Percentiles rank a stretch among this genome's conserved stretches.
phyloP scores from a whole-genome alignment of 2,888 invertebrate species.

The Epinotia brunnichana region DNA sequence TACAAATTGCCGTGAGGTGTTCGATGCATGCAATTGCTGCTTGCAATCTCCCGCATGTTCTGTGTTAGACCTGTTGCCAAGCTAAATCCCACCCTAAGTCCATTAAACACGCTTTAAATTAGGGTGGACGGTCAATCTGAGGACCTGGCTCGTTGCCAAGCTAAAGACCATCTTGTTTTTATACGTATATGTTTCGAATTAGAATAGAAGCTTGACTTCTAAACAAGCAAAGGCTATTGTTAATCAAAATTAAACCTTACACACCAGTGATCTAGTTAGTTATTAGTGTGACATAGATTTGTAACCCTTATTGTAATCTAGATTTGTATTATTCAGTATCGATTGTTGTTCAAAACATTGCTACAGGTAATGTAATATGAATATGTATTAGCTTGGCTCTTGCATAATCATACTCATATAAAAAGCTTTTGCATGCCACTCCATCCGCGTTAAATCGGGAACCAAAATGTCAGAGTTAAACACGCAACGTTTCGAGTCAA shows the following conservation, averaged over 20 bases:
- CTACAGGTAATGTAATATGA: not conserved
- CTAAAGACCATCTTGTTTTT: not conserved
- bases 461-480: no score
- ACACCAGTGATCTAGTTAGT: not conserved
- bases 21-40: constrained; percentile 33
- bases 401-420: not conserved
- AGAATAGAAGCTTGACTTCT: not conserved
- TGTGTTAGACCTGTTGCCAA: not conserved
- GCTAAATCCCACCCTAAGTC: constrained; percentile 1
- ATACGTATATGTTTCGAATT: not conserved
- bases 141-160: not conserved
- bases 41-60: constrained; percentile 20
- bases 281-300: not conserved
- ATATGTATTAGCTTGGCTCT: not conserved
- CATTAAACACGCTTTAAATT: not conserved
- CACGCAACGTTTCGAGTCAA: no score
- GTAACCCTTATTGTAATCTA: constrained; percentile 9
- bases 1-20: constrained; percentile 38
- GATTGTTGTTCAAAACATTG: constrained; percentile 6
- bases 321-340: constrained; percentile 18
- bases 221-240: not conserved
- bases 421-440: no score
- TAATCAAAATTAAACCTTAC: not conserved
- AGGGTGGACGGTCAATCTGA: not conserved
- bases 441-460: no score